Percentiles rank a stretch among this genome's conserved stretches.
Conservation (phyloP, 2,797 vertebrate species). For the Sebastes matsubarae region DNA sequence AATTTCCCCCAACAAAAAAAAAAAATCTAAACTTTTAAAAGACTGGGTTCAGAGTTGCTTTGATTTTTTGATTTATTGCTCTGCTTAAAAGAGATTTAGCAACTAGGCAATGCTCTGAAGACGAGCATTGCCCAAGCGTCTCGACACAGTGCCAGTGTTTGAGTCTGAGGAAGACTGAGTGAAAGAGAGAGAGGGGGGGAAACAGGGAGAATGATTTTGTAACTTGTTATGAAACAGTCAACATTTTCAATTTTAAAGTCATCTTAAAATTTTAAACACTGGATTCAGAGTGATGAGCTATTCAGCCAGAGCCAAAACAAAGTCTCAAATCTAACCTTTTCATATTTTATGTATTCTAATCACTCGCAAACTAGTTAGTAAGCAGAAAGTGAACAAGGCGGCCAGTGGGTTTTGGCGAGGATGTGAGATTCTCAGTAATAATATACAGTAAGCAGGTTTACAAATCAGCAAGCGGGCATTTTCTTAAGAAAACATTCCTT, state of each 20-base stretch:
- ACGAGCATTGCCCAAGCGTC: slow-evolving; percentile 31
- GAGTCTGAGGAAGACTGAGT: slow-evolving; percentile 33
- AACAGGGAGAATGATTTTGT: slow-evolving; percentile 18
- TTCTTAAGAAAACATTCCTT: slow-evolving; percentile 53
- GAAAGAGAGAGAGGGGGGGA: neutral
- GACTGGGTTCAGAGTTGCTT: slow-evolving; percentile 67
- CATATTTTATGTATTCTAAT: slow-evolving; percentile 39
- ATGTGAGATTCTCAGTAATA: neutral
- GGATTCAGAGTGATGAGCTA: slow-evolving; percentile 25
- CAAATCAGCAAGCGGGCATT: slow-evolving; percentile 39
- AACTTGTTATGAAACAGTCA: slow-evolving; percentile 48
- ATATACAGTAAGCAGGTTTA: slow-evolving; percentile 25
- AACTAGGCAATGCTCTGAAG: slow-evolving; percentile 69
- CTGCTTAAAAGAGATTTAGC: slow-evolving; percentile 73
- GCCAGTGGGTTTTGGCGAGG: slow-evolving; percentile 7
- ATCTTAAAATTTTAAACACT: slow-evolving; percentile 33
- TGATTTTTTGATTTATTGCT: slow-evolving; percentile 59
- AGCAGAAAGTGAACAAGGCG: slow-evolving; percentile 14
- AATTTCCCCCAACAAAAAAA: slow-evolving; percentile 51
- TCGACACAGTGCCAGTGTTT: slow-evolving; percentile 32
- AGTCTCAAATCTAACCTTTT: slow-evolving; percentile 26
- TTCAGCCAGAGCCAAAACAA: slow-evolving; percentile 35
- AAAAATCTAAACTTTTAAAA: slow-evolving; percentile 70
- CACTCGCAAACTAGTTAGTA: slow-evolving; percentile 35
- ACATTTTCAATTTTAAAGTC: slow-evolving; percentile 30